These are phyloP conservation scores for Myanophis thanlyinensis DNA, from an alignment of 2,113 vertebrate species.

Conservation along the genomic window DNA sequence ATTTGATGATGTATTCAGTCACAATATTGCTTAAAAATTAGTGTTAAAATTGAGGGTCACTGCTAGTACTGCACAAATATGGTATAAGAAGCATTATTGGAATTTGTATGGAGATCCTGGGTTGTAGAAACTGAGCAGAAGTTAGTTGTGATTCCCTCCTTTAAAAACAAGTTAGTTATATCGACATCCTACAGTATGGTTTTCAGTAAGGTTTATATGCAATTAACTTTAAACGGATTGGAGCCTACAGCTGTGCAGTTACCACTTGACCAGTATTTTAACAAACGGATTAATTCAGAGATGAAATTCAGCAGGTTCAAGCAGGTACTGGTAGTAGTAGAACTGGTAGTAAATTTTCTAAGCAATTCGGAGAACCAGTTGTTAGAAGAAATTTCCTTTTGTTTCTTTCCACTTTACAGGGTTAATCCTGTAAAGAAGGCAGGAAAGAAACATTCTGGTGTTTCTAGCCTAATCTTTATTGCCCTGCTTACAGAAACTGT, in stretches of 20 bases:
- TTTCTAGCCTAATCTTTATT: too few species aligned
- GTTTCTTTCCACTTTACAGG: too few species aligned
- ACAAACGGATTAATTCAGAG: not conserved
- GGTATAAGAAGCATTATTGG: not conserved
- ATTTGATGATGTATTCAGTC: not conserved
- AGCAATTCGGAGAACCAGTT: too few species aligned
- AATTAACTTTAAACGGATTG: not conserved
- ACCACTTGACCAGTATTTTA: not conserved
- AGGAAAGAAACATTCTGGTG: too few species aligned
- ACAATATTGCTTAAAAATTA: not conserved
- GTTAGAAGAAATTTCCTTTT: too few species aligned
- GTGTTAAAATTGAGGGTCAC: not conserved
- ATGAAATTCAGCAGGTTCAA: too few species aligned
- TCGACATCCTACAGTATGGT: not conserved
- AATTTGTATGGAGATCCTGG: not conserved
- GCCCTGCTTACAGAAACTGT: too few species aligned
- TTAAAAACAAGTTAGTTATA: not conserved
- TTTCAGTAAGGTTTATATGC: not conserved
- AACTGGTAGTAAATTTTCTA: too few species aligned
- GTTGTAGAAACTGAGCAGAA: not conserved
- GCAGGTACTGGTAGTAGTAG: too few species aligned
- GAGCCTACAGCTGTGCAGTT: not conserved
- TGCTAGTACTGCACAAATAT: not conserved
- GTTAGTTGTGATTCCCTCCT: not conserved
- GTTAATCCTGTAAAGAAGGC: too few species aligned